phyloP scores from a whole-genome alignment of 2,888 invertebrate genomes.

The Drosophila neoperkinsi region DNA sequence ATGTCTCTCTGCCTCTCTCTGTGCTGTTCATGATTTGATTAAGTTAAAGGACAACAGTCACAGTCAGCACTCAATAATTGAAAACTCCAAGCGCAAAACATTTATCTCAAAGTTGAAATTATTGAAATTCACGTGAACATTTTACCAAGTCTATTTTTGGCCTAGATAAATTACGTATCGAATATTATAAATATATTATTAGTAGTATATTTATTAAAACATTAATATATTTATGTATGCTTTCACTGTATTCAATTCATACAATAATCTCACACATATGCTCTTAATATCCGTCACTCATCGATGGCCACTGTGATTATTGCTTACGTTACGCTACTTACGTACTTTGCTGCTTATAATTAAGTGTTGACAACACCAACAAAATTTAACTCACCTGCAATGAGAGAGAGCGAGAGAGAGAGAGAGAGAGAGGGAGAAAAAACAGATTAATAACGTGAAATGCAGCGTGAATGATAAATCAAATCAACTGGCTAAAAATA shows the following conservation, averaged over 20 bases:
- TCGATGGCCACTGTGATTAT: slow-evolving; percentile 13
- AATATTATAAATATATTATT: neutral
- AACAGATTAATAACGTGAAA: slow-evolving; percentile 62
- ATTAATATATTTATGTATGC: neutral
- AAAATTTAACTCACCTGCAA: slow-evolving; percentile 67
- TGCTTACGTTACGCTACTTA: slow-evolving; percentile 48
- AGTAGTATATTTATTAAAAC: too few relatives aligned
- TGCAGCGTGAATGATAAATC: slow-evolving; percentile 76
- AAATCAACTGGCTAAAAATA: slow-evolving; percentile 76
- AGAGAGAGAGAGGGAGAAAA: slow-evolving; percentile 28
- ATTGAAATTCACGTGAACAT: too few relatives aligned
- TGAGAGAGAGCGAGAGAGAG: slow-evolving; percentile 37
- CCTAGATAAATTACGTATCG: neutral
- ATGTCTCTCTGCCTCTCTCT: neutral
- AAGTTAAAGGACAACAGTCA: slow-evolving; percentile 24
- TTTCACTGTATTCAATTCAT: neutral
- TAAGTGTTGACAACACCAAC: slow-evolving; percentile 16
- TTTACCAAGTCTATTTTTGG: neutral
- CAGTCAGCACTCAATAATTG: slow-evolving; percentile 14
- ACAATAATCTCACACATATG: neutral
- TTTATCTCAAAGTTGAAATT: neutral
- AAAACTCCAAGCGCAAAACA: slow-evolving; percentile 9
- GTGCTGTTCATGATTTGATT: slow-evolving; percentile 42
- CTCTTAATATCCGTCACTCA: neutral
- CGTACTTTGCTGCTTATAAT: slow-evolving; percentile 33